These are phyloP conservation scores for Teleiodes luculella DNA, from an alignment of 2,888 invertebrate genomes.

Conservation along the genomic window DNA sequence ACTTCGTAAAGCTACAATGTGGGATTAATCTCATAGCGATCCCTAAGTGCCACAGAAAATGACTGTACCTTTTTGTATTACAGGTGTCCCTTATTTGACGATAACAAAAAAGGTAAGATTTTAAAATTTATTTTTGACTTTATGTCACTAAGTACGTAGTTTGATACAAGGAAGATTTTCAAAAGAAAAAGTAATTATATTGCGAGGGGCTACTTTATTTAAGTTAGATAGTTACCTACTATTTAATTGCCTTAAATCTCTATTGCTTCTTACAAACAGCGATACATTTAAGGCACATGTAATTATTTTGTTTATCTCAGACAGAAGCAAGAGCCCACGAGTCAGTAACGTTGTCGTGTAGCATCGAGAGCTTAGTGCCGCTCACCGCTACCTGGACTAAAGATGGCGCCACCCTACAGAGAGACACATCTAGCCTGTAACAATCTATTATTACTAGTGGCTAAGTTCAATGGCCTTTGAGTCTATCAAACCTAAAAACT, in stretches of 20 bases:
- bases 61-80: constrained; percentile 35
- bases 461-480: no score
- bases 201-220: no score
- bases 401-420: constrained; percentile 34
- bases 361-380: constrained; percentile 81
- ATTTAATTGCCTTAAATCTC: no score
- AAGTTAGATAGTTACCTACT: no score
- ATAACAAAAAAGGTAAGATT: constrained; percentile 52
- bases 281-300: neutral
- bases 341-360: constrained; percentile 75
- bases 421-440: constrained; percentile 48
- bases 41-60: no score
- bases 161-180: neutral
- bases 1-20: no score
- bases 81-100: constrained; percentile 76
- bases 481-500: no score
- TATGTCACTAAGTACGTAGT: no score
- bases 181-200: no score
- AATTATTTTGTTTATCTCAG: constrained; percentile 32
- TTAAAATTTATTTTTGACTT: neutral
- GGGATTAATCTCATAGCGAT: no score
- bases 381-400: constrained; percentile 78
- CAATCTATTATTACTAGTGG: no score
- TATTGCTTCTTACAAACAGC: no score
- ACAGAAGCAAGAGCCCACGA: constrained; percentile 59